These are phyloP conservation scores for Euschistus heros DNA, from an alignment of 1,140 invertebrate species.

Conservation along the genomic window DNA sequence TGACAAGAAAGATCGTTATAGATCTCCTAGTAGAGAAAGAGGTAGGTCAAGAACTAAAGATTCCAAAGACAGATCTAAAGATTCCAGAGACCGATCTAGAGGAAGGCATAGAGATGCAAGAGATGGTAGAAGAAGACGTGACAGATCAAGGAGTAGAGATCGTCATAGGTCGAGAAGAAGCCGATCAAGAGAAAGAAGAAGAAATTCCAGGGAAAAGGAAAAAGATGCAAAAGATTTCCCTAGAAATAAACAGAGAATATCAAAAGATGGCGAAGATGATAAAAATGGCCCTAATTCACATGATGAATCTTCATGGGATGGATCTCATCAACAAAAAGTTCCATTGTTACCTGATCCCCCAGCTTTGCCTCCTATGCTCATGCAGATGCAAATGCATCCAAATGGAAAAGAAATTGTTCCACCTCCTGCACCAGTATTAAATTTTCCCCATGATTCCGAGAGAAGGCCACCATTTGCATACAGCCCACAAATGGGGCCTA, in stretches of 20 bases:
- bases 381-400: constrained; percentile 19
- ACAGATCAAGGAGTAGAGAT: constrained; percentile 33
- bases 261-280: constrained; percentile 21
- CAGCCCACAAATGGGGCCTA: constrained; percentile 1
- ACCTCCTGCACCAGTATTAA: background rate
- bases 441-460: constrained; percentile 11
- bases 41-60: constrained; percentile 35
- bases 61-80: constrained; percentile 24
- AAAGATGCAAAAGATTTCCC: constrained; percentile 20
- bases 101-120: constrained; percentile 40
- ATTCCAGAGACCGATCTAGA: constrained; percentile 32
- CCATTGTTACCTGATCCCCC: constrained; percentile 22
- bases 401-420: constrained; percentile 19
- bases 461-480: constrained; percentile 4
- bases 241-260: constrained; percentile 20
- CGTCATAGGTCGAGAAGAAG: constrained; percentile 32
- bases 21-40: constrained; percentile 21
- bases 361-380: constrained; percentile 15
- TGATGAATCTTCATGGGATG: background rate
- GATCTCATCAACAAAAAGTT: constrained; percentile 2
- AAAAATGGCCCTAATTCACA: constrained; percentile 15
- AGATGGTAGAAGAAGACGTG: constrained; percentile 35
- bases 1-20: constrained; percentile 18
- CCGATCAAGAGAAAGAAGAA: constrained; percentile 28
- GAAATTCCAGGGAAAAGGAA: constrained; percentile 30